A percentile compares a stretch with the other conserved stretches of the same genome.
phyloP scores from a whole-genome alignment of 2,888 invertebrate species.

The Leptopilina myrica region DNA sequence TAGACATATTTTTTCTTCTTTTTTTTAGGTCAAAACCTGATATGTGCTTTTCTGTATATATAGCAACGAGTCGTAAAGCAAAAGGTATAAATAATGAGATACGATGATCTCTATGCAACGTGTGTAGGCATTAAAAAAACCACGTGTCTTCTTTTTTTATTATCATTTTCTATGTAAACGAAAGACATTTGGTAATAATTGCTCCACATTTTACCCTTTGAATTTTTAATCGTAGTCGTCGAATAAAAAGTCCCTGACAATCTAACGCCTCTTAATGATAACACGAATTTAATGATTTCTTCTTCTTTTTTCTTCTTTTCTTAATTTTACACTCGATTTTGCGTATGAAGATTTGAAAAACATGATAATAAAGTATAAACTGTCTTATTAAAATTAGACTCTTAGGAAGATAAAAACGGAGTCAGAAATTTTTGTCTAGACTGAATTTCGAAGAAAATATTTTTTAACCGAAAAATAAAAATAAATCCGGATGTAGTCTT shows the following conservation, averaged over 20 bases:
- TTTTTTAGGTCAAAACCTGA: conserved; percentile 20
- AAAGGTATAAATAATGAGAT: conserved; percentile 18
- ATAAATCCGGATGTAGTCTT: conserved; percentile 1
- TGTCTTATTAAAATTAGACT: background rate
- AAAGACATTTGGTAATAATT: background rate
- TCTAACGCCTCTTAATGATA: background rate
- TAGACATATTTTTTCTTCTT: background rate
- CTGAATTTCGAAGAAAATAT: no score
- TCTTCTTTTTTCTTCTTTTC: background rate
- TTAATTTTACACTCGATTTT: conserved; percentile 3
- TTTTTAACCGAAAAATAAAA: no score
- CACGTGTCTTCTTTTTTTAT: conserved; percentile 18
- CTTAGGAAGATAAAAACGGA: background rate
- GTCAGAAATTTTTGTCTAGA: no score
- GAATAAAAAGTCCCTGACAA: background rate
- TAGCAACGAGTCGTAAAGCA: background rate
- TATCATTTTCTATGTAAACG: background rate
- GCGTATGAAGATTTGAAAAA: background rate
- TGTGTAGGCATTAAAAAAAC: background rate
- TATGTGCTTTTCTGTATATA: background rate
- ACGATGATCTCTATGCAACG: conserved; percentile 1
- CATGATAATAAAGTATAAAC: background rate
- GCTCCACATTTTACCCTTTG: background rate
- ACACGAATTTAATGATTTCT: background rate
- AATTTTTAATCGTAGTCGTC: background rate